These are phyloP conservation scores for cat (Felis catus) DNA, from an alignment of 2,113 vertebrate genomes.

Conservation along the genomic window DNA sequence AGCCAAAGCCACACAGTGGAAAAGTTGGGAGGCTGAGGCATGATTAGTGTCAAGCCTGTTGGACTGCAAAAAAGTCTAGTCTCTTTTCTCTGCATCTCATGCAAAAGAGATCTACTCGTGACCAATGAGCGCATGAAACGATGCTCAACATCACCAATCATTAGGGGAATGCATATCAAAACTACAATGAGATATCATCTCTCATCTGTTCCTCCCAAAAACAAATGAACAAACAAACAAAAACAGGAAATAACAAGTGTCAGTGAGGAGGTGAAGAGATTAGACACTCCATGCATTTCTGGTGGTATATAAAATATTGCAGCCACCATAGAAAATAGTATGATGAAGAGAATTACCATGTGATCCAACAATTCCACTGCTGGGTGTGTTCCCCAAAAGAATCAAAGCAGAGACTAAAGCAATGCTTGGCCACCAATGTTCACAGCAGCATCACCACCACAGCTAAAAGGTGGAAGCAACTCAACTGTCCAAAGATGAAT, in stretches of 20 bases:
- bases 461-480: background rate
- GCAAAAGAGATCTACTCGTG: background rate
- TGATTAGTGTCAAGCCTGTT: background rate
- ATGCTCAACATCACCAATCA: background rate
- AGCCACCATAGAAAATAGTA: fast-evolving
- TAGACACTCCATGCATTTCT: fast-evolving
- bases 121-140: background rate
- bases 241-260: background rate
- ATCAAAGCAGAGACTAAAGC: background rate
- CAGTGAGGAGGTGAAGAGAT: background rate
- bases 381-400: background rate
- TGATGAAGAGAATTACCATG: background rate
- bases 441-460: background rate
- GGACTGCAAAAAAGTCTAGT: background rate
- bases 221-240: background rate
- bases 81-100: background rate
- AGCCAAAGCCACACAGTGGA: background rate
- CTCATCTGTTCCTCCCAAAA: fast-evolving
- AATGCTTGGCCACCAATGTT: fast-evolving
- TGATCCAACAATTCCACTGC: background rate
- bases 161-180: background rate
- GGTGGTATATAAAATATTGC: background rate
- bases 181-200: background rate
- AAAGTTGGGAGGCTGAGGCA: background rate
- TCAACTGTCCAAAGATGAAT: background rate